Evolutionary conservation across 53 echinoderm and acorn worm genomes (phyloP).

Genomic region (Paelopatides confundens): DNA sequence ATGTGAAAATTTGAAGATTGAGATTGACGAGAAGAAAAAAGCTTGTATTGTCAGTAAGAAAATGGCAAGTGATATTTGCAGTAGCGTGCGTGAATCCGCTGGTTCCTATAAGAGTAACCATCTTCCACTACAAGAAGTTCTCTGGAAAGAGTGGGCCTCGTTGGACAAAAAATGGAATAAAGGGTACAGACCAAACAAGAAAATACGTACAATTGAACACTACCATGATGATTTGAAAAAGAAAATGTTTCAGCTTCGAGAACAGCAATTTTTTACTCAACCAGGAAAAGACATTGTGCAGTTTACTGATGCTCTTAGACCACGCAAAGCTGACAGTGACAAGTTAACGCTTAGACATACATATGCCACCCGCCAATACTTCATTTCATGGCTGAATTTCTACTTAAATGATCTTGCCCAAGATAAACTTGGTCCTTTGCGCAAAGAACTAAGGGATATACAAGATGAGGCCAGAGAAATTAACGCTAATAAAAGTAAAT

Average conservation of each 20-base stretch:
- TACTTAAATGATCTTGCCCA: conserved; percentile 28
- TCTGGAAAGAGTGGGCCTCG: conserved; percentile 50
- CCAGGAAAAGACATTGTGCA: background rate
- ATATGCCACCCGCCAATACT: background rate
- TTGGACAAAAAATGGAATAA: conserved; percentile 50
- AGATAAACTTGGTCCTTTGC: background rate
- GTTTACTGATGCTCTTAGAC: background rate
- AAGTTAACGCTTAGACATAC: too few relatives aligned
- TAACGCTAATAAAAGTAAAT: background rate
- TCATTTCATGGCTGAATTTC: conserved; percentile 4
- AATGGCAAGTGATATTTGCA: background rate
- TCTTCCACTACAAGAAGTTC: conserved; percentile 31
- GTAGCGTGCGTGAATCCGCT: background rate
- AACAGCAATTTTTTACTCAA: background rate
- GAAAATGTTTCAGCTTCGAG: background rate
- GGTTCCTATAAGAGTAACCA: background rate
- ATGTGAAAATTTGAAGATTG: background rate
- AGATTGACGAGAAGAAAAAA: background rate
- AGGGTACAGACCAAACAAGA: background rate
- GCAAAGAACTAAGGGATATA: background rate
- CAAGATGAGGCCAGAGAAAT: background rate
- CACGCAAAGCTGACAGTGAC: too few relatives aligned
- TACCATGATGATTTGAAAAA: background rate
- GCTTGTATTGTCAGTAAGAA: background rate
- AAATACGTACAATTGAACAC: background rate